A percentile compares a stretch with the other conserved stretches of the same genome.
Conservation (phyloP, 2,888 invertebrate genomes). For the Lysandra coridon region DNA sequence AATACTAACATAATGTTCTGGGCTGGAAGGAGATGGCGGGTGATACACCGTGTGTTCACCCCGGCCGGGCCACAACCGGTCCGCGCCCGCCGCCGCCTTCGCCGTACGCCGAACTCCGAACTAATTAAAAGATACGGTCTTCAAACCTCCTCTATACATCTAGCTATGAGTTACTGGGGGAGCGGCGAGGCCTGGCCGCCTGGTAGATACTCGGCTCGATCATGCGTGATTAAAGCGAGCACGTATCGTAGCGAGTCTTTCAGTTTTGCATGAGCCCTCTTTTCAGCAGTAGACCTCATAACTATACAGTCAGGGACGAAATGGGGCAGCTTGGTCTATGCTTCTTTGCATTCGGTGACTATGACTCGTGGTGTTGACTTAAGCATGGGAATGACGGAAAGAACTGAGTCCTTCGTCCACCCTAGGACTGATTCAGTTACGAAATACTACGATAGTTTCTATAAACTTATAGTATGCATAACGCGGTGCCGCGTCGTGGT, state of each 20-base stretch:
- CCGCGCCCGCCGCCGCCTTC: neutral
- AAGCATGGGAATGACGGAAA: too few relatives aligned
- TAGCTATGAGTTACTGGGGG: neutral
- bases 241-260: neutral
- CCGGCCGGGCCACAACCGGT: neutral
- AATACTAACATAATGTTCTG: slow-evolving; percentile 10
- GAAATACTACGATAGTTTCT: neutral
- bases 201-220: neutral
- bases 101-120: neutral
- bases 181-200: neutral
- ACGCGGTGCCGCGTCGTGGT: neutral
- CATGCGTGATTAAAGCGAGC: neutral
- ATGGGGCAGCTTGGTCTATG: too few relatives aligned
- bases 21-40: neutral
- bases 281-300: neutral
- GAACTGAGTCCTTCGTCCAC: too few relatives aligned
- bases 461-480: neutral
- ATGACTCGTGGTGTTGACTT: too few relatives aligned
- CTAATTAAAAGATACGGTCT: slow-evolving; percentile 31
- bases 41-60: neutral
- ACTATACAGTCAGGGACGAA: too few relatives aligned
- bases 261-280: neutral
- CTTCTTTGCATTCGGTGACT: too few relatives aligned
- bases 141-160: neutral
- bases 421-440: neutral